These are phyloP conservation scores for Chalcis sispes DNA, from an alignment of 2,888 invertebrate species.

Conservation along the genomic window DNA sequence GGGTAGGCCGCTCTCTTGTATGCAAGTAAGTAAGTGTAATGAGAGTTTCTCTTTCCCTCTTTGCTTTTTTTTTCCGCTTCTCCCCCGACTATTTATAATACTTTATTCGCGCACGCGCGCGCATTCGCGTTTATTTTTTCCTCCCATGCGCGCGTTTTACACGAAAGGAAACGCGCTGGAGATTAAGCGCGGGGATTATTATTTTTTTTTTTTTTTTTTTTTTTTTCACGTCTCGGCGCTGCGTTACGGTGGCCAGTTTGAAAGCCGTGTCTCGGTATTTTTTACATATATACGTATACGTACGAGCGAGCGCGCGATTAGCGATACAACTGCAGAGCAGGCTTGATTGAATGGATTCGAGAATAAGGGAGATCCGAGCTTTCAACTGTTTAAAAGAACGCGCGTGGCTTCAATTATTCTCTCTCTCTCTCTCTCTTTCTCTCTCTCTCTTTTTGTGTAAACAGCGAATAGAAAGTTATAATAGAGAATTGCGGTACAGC, in stretches of 20 bases:
- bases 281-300: no score
- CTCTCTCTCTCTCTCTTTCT: no score
- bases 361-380: no score
- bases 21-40: constrained; percentile 45
- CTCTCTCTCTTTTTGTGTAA: no score
- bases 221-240: constrained; percentile 3
- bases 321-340: background rate
- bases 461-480: no score
- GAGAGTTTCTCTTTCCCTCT: constrained; percentile 14
- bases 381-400: no score
- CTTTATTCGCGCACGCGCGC: background rate
- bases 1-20: background rate
- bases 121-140: background rate
- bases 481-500: no score
- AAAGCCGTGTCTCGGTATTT: background rate
- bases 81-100: background rate
- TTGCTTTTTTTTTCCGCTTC: background rate
- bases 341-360: background rate
- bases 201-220: constrained; percentile 9
- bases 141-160: background rate
- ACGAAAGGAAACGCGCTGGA: background rate
- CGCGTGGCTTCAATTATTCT: no score
- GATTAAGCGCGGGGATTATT: background rate
- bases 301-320: background rate
- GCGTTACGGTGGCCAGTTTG: background rate